A percentile compares a stretch with the other conserved stretches of the same genome.
Conservation (phyloP, 2,888 invertebrate genomes). For the Horisme vitalbata region DNA sequence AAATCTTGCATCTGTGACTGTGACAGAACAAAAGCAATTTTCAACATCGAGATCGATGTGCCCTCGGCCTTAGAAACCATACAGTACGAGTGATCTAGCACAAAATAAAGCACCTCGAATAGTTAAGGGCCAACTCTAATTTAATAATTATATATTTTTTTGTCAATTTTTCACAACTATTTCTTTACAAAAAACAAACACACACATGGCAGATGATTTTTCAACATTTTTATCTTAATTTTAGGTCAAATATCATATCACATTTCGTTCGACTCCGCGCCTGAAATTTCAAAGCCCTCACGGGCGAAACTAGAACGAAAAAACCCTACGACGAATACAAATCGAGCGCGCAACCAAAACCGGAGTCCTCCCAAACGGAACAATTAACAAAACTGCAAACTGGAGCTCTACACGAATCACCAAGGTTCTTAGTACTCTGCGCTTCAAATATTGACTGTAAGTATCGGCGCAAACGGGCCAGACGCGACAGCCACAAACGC, state of each 20-base stretch:
- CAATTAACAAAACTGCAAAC: no score
- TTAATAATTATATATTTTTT: slow-evolving; percentile 54
- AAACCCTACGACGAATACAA: slow-evolving; percentile 5
- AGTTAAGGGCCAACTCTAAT: slow-evolving; percentile 26
- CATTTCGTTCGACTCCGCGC: slow-evolving; percentile 50
- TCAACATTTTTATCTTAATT: slow-evolving; percentile 73
- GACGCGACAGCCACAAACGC: no score
- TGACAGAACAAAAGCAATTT: slow-evolving; percentile 1
- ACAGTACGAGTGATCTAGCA: slow-evolving; percentile 25
- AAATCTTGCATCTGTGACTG: neutral
- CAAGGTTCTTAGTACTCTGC: no score
- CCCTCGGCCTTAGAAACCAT: slow-evolving; percentile 18
- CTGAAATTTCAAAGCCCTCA: slow-evolving; percentile 19
- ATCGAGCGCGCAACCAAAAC: neutral
- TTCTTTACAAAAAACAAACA: slow-evolving; percentile 67
- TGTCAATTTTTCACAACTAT: slow-evolving; percentile 60
- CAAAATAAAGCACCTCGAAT: slow-evolving; percentile 32
- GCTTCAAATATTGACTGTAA: no score
- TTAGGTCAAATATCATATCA: slow-evolving; percentile 64
- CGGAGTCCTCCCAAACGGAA: neutral
- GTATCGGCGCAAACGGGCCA: no score
- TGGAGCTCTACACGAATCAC: no score
- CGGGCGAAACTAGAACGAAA: neutral
- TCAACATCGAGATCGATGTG: neutral
- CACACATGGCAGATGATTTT: slow-evolving; percentile 67